These are phyloP conservation scores for Orientallactaga sibirica DNA, from an alignment of 2,797 vertebrate species.

Conservation along the genomic window DNA sequence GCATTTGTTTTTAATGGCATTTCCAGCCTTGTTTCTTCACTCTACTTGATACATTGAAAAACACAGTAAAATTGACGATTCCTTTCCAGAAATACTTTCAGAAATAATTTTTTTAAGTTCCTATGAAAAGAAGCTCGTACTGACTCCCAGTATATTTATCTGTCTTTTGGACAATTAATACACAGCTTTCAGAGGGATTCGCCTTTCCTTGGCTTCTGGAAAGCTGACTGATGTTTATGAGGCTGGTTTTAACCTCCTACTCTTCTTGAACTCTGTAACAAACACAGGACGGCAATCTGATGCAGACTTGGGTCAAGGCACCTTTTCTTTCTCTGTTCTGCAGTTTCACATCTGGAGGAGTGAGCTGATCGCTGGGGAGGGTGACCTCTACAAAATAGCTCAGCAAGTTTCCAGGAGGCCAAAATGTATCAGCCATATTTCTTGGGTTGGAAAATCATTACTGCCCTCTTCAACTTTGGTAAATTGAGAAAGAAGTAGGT, in stretches of 20 bases:
- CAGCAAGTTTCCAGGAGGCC: background rate
- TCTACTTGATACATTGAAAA: background rate
- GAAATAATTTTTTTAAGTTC: background rate
- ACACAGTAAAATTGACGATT: background rate
- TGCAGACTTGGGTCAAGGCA: background rate
- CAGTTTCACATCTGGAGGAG: background rate
- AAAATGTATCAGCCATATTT: background rate
- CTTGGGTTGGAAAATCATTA: background rate
- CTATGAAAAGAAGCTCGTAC: background rate
- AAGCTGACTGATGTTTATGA: background rate
- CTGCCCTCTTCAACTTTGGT: constrained; percentile 20
- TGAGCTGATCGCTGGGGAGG: background rate
- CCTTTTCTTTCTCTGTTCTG: background rate
- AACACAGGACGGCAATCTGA: background rate
- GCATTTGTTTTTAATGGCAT: background rate
- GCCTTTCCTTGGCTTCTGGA: background rate
- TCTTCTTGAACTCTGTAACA: constrained; percentile 13
- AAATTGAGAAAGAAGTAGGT: constrained; percentile 45
- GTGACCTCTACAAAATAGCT: background rate
- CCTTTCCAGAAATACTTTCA: background rate
- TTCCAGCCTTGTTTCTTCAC: constrained; percentile 25
- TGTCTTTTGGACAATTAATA: background rate
- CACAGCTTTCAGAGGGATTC: background rate
- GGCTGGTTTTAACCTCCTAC: background rate
- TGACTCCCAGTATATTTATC: background rate